phyloP scores from a whole-genome alignment of 2,797 vertebrate species.

The Microtus californicus region DNA sequence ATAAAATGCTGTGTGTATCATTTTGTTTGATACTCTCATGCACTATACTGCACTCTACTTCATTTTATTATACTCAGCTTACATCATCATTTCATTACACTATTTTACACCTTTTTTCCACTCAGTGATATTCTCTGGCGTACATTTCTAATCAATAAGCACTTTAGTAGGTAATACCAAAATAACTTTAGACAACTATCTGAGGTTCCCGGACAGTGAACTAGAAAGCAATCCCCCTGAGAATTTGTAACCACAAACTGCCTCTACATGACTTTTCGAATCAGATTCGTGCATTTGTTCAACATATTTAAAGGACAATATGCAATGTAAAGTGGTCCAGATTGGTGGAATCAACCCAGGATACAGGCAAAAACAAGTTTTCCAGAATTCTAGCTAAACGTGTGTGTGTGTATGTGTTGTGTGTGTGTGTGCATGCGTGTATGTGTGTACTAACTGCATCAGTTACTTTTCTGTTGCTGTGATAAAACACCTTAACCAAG shows the following conservation, averaged over 20 bases:
- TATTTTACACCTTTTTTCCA: constrained; percentile 52
- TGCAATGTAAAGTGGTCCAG: not conserved
- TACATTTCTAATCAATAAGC: not conserved
- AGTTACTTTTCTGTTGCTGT: not conserved
- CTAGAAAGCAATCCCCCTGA: not conserved
- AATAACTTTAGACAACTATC: not conserved
- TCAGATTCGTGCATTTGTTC: not conserved
- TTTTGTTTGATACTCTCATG: no score
- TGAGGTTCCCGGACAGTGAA: constrained; percentile 16
- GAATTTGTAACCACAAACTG: constrained; percentile 16
- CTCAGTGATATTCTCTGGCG: not conserved
- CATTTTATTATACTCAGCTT: constrained; percentile 11
- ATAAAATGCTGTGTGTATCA: no score
- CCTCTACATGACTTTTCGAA: not conserved
- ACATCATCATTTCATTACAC: constrained; percentile 25
- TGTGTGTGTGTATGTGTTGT: not conserved
- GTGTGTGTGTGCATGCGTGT: not conserved
- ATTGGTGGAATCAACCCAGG: not conserved
- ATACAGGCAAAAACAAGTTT: not conserved
- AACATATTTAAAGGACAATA: constrained; percentile 13
- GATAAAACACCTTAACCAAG: not conserved
- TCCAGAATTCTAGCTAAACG: not conserved
- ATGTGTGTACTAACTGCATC: not conserved
- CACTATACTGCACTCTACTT: not conserved
- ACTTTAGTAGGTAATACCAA: not conserved